phyloP scores from a whole-genome alignment of 2,797 vertebrate genomes.

The Tolypeutes matacus region DNA sequence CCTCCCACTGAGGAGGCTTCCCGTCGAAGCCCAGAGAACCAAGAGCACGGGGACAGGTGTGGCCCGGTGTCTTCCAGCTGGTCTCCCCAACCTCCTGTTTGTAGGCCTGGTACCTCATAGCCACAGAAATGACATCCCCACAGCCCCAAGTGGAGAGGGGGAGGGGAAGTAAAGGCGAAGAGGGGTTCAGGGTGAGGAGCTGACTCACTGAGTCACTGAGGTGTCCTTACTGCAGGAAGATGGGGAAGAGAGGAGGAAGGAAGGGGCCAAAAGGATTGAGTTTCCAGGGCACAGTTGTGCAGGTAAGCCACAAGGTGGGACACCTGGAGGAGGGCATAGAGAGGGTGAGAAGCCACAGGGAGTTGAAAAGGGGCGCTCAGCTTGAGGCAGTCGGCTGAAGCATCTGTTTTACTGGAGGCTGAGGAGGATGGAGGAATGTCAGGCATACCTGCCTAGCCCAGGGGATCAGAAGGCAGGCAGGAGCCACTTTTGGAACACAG shows the following conservation, averaged over 20 bases:
- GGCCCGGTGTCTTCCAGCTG: background rate
- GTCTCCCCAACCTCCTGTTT: background rate
- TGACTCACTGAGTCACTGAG: background rate
- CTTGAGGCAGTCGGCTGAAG: background rate
- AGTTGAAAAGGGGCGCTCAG: background rate
- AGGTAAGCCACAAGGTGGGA: conserved; percentile 42
- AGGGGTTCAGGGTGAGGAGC: background rate
- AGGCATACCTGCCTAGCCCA: background rate
- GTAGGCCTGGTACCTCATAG: conserved; percentile 56
- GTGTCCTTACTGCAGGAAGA: background rate
- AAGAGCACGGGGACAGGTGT: background rate
- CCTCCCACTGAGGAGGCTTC: background rate
- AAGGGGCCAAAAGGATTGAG: background rate
- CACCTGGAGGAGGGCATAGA: background rate
- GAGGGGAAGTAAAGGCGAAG: background rate
- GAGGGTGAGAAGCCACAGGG: background rate
- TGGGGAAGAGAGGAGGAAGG: background rate
- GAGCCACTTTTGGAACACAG: background rate
- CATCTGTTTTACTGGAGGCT: background rate
- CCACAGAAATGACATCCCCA: conserved; percentile 6
- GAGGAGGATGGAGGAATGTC: background rate
- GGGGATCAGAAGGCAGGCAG: background rate
- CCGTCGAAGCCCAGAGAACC: background rate
- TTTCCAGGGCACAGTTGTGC: background rate
- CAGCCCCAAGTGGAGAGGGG: background rate